A percentile compares a stretch with the other conserved stretches of the same genome.
These are phyloP conservation scores for Drosophila erecta DNA, from an alignment of 1,140 invertebrate species.

Conservation along the genomic window DNA sequence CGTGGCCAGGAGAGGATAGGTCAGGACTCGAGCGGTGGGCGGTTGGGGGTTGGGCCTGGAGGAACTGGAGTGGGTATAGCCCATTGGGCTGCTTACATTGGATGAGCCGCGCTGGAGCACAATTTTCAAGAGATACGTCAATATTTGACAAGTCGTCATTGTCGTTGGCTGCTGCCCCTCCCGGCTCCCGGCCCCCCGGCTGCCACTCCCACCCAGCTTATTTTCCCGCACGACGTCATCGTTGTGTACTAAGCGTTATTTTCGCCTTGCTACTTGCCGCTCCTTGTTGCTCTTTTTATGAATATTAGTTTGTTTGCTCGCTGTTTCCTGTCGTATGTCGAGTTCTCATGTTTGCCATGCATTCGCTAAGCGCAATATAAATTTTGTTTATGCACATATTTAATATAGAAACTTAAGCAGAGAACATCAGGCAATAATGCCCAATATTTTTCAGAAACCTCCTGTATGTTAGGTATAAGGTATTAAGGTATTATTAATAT, in stretches of 20 bases:
- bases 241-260: constrained; percentile 59
- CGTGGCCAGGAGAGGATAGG: constrained; percentile 59
- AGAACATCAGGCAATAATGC: too few relatives aligned
- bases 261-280: constrained; percentile 32
- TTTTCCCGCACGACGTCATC: constrained; percentile 49
- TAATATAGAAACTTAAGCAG: background rate
- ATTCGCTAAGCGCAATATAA: constrained; percentile 53
- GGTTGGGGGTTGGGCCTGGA: background rate
- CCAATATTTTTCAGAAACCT: too few relatives aligned
- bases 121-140: constrained; percentile 84
- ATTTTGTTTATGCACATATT: background rate
- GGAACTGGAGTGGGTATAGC: constrained; percentile 16
- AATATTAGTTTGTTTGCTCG: constrained; percentile 9
- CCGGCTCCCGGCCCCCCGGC: background rate
- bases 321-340: constrained; percentile 10
- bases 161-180: constrained; percentile 33
- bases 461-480: too few relatives aligned
- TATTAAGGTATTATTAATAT: too few relatives aligned
- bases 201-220: background rate
- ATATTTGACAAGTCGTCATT: constrained; percentile 84
- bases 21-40: constrained; percentile 11
- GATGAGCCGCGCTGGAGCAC: constrained; percentile 80
- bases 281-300: constrained; percentile 10
- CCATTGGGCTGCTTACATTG: constrained; percentile 73
- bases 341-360: constrained; percentile 36